Conservation (phyloP, 64 coral and sea anemone species). For the Actinia equina region DNA sequence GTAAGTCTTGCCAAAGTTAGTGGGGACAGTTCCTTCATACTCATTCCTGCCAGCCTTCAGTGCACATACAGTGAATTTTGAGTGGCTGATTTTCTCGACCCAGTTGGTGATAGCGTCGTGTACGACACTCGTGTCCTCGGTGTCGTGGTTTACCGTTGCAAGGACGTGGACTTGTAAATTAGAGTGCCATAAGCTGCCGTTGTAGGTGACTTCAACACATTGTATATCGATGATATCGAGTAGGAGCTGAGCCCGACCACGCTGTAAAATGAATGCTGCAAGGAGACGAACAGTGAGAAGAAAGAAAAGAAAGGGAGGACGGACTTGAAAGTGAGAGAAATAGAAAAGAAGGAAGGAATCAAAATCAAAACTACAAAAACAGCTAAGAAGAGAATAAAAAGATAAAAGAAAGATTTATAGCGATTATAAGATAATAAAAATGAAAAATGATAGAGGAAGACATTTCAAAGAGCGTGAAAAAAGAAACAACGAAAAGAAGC, state of each 20-base stretch:
- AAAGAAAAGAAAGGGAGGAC: background rate
- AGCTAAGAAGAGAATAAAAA: too few species aligned
- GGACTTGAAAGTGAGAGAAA: background rate
- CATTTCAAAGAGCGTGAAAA: too few species aligned
- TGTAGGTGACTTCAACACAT: conserved; percentile 44
- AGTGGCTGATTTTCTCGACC: conserved; percentile 59
- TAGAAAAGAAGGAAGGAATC: too few species aligned
- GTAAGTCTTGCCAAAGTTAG: conserved; percentile 37
- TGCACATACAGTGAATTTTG: conserved; percentile 55
- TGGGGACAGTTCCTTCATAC: conserved; percentile 20
- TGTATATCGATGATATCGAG: conserved; percentile 42
- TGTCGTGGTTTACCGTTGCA: conserved; percentile 51
- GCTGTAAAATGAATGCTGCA: conserved; percentile 54
- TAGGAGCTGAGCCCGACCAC: conserved; percentile 30
- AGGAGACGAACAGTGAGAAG: background rate
- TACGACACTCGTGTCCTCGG: background rate
- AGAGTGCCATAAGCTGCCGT: conserved; percentile 37
- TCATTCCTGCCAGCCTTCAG: conserved; percentile 52
- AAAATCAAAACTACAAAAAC: too few species aligned
- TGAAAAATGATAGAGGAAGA: too few species aligned
- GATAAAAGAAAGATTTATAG: too few species aligned
- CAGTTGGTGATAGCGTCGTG: conserved; percentile 63
- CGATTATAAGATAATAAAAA: too few species aligned
- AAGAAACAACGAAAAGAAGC: too few species aligned
- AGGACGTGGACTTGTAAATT: conserved; percentile 48